Percentiles rank a stretch among this genome's conserved stretches.
These are phyloP conservation scores for Nematostella vectensis DNA, from an alignment of 92 coral and sea anemone genomes.

Conservation along the genomic window DNA sequence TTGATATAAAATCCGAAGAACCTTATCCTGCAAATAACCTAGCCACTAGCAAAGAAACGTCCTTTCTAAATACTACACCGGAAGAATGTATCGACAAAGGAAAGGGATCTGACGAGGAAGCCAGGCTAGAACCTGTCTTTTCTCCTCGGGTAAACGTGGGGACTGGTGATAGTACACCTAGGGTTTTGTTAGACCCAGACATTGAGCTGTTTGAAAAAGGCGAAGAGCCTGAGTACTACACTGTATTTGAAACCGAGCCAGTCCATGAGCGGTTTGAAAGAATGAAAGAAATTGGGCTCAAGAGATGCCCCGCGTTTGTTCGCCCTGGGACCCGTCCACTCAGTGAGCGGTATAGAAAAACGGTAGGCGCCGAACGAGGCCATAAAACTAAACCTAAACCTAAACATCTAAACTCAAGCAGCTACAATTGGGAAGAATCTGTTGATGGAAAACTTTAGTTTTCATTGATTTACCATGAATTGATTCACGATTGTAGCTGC, in stretches of 20 bases:
- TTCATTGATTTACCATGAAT: too few relatives aligned
- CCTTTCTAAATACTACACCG: too few relatives aligned
- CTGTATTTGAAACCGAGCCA: background rate
- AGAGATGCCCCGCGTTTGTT: background rate
- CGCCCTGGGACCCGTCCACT: background rate
- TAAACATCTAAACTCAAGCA: slow-evolving; percentile 3
- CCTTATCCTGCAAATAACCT: too few relatives aligned
- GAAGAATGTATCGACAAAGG: background rate
- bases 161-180: slow-evolving; percentile 1
- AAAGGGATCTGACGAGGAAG: background rate
- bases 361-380: slow-evolving; percentile 35
- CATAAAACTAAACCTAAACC: background rate
- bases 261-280: background rate
- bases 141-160: background rate
- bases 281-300: background rate
- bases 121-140: background rate
- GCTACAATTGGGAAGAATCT: too few relatives aligned
- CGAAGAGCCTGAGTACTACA: background rate
- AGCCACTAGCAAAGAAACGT: too few relatives aligned
- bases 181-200: background rate
- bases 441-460: too few relatives aligned
- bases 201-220: background rate
- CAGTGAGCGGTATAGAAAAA: slow-evolving; percentile 21
- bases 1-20: too few relatives aligned
- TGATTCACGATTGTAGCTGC: too few relatives aligned